Percentiles rank a stretch among this genome's conserved stretches.
These are phyloP conservation scores for Sebastes paucispinis DNA, from an alignment of 2,797 vertebrate species.

Conservation along the genomic window DNA sequence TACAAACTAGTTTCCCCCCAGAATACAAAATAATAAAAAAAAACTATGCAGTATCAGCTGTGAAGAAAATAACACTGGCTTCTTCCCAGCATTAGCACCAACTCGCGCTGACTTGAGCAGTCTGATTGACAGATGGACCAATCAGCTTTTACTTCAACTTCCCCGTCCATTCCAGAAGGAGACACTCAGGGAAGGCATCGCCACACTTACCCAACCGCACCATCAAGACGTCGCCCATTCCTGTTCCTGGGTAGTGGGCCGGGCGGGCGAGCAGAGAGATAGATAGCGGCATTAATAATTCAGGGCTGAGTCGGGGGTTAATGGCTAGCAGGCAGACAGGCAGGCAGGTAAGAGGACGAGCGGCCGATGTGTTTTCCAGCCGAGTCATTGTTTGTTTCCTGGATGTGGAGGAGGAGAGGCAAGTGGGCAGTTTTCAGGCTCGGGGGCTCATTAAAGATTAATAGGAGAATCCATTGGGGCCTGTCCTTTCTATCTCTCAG, in stretches of 20 bases:
- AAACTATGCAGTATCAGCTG: neutral
- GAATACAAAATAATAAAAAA: neutral
- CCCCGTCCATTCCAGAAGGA: conserved; percentile 8
- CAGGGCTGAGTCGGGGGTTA: conserved; percentile 53
- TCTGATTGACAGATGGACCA: conserved; percentile 13
- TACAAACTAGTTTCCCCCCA: neutral
- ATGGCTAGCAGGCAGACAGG: conserved; percentile 57
- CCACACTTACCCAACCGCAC: conserved; percentile 18
- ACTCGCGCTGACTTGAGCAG: neutral
- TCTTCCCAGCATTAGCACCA: neutral
- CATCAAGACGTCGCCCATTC: conserved; percentile 35
- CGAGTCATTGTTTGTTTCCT: conserved; percentile 75
- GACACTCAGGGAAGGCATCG: conserved; percentile 12
- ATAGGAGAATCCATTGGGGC: conserved; percentile 63
- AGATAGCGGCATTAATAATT: conserved; percentile 63
- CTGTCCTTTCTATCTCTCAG: conserved; percentile 64
- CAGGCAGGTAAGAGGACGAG: conserved; percentile 40
- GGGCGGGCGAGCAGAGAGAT: conserved; percentile 8
- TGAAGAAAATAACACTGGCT: neutral
- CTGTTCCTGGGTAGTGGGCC: conserved; percentile 17
- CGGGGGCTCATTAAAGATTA: conserved; percentile 76
- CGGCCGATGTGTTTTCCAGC: conserved; percentile 50
- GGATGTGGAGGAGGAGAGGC: conserved; percentile 51
- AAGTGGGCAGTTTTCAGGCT: conserved; percentile 46
- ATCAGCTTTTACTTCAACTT: conserved; percentile 2